phyloP scores from a whole-genome alignment of 2,888 invertebrate genomes.

The Limnephilus rhombicus region DNA sequence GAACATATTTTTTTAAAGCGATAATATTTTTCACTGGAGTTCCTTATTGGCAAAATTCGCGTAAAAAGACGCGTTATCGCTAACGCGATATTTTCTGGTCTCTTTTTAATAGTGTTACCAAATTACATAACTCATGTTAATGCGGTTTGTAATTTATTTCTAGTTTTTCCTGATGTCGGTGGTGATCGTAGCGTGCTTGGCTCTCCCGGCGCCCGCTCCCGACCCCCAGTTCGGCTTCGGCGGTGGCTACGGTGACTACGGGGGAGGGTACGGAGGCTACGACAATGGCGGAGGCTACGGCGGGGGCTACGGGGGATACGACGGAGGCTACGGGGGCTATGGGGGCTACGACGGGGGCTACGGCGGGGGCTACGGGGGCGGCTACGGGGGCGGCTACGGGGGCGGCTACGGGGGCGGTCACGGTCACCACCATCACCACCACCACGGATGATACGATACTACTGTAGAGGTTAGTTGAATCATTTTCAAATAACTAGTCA shows the following conservation, averaged over 20 bases:
- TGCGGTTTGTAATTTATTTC: not conserved
- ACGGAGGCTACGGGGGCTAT: too few species aligned
- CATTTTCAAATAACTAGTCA: not conserved
- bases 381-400: too few species aligned
- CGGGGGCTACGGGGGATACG: not conserved
- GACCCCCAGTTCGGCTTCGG: constrained; percentile 23
- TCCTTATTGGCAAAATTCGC: too few species aligned
- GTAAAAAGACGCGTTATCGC: too few species aligned
- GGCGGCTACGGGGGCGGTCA: too few species aligned
- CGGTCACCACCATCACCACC: too few species aligned
- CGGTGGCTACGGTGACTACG: not conserved
- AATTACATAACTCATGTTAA: not conserved
- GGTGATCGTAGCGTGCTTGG: constrained; percentile 20
- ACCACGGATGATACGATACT: too few species aligned
- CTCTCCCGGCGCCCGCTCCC: constrained; percentile 13
- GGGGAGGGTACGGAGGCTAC: constrained; percentile 34
- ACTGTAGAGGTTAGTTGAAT: not conserved
- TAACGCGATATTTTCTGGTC: too few species aligned
- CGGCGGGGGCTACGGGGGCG: too few species aligned
- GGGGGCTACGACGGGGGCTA: not conserved
- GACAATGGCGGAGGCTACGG: not conserved
- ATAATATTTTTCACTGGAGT: too few species aligned
- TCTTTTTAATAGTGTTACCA: not conserved
- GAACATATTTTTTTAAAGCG: too few species aligned
- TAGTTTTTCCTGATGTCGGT: constrained; percentile 7